phyloP scores from a whole-genome alignment of 2,797 vertebrate genomes.

The Cossypha caffra region DNA sequence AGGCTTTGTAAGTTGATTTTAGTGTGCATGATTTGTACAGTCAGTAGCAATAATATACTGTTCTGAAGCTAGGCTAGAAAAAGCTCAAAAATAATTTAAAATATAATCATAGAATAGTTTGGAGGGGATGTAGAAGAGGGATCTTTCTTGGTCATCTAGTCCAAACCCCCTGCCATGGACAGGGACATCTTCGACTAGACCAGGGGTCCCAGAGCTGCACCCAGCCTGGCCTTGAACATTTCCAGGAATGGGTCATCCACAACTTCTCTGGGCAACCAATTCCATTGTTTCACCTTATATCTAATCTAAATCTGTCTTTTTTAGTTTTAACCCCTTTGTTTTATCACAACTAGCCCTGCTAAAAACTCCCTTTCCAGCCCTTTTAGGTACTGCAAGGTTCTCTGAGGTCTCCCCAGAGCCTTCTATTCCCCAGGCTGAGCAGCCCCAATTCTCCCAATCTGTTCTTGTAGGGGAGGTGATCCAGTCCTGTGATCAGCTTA shows the following conservation, averaged over 20 bases:
- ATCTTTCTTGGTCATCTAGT: not conserved
- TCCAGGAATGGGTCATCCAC: not conserved
- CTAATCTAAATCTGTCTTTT: not conserved
- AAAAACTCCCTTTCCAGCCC: not conserved
- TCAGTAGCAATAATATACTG: not conserved
- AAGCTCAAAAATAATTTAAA: not conserved
- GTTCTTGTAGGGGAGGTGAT: rapidly evolving
- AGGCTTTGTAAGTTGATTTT: not conserved
- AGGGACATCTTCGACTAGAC: not conserved
- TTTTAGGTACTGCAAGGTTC: not conserved
- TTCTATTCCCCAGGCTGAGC: not conserved
- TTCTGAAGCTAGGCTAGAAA: not conserved
- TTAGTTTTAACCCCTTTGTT: not conserved
- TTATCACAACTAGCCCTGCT: not conserved
- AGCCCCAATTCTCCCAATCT: not conserved
- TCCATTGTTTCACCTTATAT: not conserved
- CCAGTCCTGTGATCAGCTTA: not conserved
- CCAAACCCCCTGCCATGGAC: not conserved
- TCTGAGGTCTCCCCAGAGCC: not conserved
- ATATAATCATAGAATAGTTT: not conserved
- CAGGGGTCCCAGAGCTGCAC: not conserved
- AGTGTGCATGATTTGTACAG: not conserved
- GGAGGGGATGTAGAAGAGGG: not conserved
- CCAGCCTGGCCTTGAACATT: not conserved
- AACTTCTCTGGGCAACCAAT: not conserved